Base-by-base conservation (phyloP, 2,888 invertebrate species). In the Polydrusus pterygomalis region DNA sequence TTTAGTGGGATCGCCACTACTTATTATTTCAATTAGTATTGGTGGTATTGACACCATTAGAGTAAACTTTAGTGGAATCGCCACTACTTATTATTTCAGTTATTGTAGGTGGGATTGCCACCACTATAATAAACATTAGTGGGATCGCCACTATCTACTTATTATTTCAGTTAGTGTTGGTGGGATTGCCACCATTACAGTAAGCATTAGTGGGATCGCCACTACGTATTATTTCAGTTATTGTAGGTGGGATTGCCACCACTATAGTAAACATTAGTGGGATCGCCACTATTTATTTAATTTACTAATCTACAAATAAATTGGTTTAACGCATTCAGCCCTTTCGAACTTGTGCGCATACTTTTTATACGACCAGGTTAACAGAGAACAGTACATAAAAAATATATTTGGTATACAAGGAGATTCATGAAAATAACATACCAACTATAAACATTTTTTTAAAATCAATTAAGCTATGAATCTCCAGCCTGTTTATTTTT, bases 1-100 rank as follows among this genome's bases (percentile, higher is more conserved):
- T 2, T 56, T 25, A 56, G 60, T 56, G 56, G 34, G 60, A 60
- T 38, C 18, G 60, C 60, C 60, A 30, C 38, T 60, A 40, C 3
- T 6, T 56, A 40, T 40, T 40, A 5, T 40, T 7, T 40, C 40
- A 5, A 1, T 40, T 40, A 40, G 8, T 40, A 8, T 40, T n/a
- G 40, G 40, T 40, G 40, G 40, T 2, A 40, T 40, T 40, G 40
- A 2, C 40, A 40, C 40, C 8, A 40, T 40, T 40, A 5, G 1
- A 2, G 8, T 7, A 40, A 40, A 40, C 40, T 3, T 25, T 25
- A 25, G 25, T 25, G 25, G 25, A 5, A 25, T 25, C 25, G 25
- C 25, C 25, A 25, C 1, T 47, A n/a, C n/a, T 47, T 13, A n/a
- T n/a, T n/a, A n/a, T n/a, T 47, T 47, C 1, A 11, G 2, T 40